Conservation (phyloP, 2,113 vertebrate genomes). For the Urocitellus parryii region DNA sequence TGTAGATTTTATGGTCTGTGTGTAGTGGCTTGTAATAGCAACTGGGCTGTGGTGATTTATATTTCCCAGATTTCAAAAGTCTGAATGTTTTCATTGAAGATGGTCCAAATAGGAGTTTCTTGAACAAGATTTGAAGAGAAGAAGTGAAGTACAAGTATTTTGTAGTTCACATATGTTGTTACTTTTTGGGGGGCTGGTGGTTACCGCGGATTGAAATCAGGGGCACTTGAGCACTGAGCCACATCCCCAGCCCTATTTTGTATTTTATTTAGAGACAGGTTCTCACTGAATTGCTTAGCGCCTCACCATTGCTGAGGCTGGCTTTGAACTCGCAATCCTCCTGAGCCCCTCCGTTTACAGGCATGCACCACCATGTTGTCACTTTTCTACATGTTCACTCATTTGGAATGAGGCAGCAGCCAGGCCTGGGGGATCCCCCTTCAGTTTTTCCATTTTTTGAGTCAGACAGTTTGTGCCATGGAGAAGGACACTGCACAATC, state of each 20-base stretch:
- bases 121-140: background rate
- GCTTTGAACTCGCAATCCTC: too few species aligned
- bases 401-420: background rate
- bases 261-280: too few species aligned
- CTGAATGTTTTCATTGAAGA: background rate
- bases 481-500: rapidly evolving
- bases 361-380: too few species aligned
- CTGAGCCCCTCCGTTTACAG: too few species aligned
- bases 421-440: background rate
- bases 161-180: rapidly evolving
- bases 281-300: too few species aligned
- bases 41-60: background rate
- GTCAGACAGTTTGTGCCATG: too few species aligned
- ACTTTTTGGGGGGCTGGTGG: too few species aligned
- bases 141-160: background rate
- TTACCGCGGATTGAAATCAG: too few species aligned
- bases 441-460: background rate
- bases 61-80: background rate
- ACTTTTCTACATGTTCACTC: background rate
- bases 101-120: background rate
- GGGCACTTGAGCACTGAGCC: too few species aligned
- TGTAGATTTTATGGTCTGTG: background rate
- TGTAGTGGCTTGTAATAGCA: background rate
- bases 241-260: too few species aligned
- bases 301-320: too few species aligned